Evolutionary conservation across 2,113 vertebrate genomes (phyloP), one percentile per base, ranked within the genome.

Genomic region (Myotis lucifugus): DNA sequence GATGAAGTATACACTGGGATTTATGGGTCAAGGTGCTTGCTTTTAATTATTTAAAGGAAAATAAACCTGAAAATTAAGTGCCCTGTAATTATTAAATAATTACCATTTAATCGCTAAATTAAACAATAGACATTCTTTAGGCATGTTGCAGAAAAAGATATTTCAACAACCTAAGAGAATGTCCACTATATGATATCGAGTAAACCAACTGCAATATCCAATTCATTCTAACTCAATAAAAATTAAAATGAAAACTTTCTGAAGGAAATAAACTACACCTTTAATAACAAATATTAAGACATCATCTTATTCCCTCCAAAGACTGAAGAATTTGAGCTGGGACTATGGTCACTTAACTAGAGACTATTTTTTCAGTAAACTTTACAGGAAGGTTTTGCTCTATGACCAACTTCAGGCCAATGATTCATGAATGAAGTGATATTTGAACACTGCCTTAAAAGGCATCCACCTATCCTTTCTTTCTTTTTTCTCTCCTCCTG

Each of bases 211-310:
- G 10, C 6, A 42, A 90, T 59, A 81, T 8, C 10, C 59, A 82
- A 40, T 46, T n/a, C 3, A 76, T 67, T 61, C 8, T 42, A 81
- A 46, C 66, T n/a, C 14, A 69, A 42, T 23, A 46, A 79, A 84
- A 84, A 40, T 54, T 1, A 48, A 56, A 66, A n/a, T 42, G 3
- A 93, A 61, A 8, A 27, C 2, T 72, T 52, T 37, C 11, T 81
- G 7, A 91, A 85, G 50, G 5, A 82, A 88, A 37, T 90, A 85
- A 70, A 95, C 91, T 34, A 48, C 2, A 83, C 42, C 34, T 13
- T 40, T 73, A 66, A 89, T 23, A 78, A 19, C 37, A 52, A 52
- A 46, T 59, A 27, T 59, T 42, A 67, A 85, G 37, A 32, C 7
- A 40, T 18, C 0, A n/a, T 32, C 4, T 42, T 54, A 37, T 1